Base-by-base conservation (phyloP, 1,140 invertebrate species). In the Trichonephila clavata region DNA sequence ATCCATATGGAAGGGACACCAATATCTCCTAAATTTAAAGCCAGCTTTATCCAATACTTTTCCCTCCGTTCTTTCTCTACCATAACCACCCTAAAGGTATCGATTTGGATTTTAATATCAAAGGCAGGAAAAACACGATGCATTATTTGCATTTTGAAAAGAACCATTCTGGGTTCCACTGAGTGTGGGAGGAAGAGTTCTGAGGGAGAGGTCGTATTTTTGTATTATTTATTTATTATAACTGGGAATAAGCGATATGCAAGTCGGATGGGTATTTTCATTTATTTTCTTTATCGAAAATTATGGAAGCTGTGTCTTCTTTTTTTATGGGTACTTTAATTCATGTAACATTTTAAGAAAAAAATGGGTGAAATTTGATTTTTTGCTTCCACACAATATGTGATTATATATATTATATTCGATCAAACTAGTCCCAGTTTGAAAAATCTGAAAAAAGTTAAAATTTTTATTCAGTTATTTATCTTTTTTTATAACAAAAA, bases 31-130 rank as follows among this genome's bases (percentile, higher is more conserved):
- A 63, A 86, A 63, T 63, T 86, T 86, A 86, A 86, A 86, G 57
- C 84, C 59, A 86, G 84, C 60, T 86, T 63, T 60, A 61, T 60
- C 84, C 84, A 86, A 86, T 86, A 86, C 57, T 86, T 86, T n/a
- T 24, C 50, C 50, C 10, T n/a, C 84, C 27, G 16, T 77, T 86
- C 60, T 86, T 63, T 77, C 16, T 77, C 24, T 39, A 32, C 71
- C 71, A 16, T 32, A 77, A 39, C 27, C 18, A 6, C 71, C 71
- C 71, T 18, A 20, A 32, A 86, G 84, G 60, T 86, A 86, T 86
- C 84, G 84, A 86, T 86, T 86, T 59, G 57, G 84, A 86, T 86
- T 86, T 86, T 86, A 86, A 86, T 86, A 86, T 86, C 84, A 86
- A 86, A 86, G 24, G 18, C 57, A 63, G 60, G 24, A 63, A 77